Evolutionary conservation across 2,888 invertebrate genomes (phyloP).

Genomic region (Caenorhabditis drosophilae): DNA sequence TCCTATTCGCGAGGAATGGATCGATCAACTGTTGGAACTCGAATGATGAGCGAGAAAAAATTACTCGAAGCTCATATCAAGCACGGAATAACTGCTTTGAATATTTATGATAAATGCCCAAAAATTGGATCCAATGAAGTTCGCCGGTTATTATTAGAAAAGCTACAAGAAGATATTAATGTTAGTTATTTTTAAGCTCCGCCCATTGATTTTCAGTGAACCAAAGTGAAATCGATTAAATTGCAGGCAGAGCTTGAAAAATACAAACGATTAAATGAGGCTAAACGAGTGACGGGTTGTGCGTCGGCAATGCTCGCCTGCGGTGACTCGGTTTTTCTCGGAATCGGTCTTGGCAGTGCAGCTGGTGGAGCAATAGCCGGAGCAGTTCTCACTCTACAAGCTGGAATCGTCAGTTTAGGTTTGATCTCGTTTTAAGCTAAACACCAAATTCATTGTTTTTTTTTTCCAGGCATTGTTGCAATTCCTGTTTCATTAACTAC

Average conservation of each 20-base stretch:
- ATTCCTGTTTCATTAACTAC: slow-evolving; percentile 63
- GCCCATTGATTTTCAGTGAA: too few relatives aligned
- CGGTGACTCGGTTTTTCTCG: slow-evolving; percentile 64
- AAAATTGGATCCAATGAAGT: slow-evolving; percentile 64
- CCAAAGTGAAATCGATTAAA: too few relatives aligned
- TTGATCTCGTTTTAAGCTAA: background rate
- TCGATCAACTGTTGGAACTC: slow-evolving; percentile 54
- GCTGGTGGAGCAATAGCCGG: slow-evolving; percentile 60
- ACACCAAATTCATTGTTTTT: background rate
- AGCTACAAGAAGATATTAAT: slow-evolving; percentile 66
- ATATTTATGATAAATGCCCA: slow-evolving; percentile 63
- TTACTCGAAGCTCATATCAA: slow-evolving; percentile 57
- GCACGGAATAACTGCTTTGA: slow-evolving; percentile 61
- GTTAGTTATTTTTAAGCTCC: slow-evolving; percentile 45
- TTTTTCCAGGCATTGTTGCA: slow-evolving; percentile 61
- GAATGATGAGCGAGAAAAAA: slow-evolving; percentile 66
- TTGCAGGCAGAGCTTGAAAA: slow-evolving; percentile 65
- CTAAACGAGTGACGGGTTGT: slow-evolving; percentile 60
- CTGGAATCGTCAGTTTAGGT: slow-evolving; percentile 62
- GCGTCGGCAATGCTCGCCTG: slow-evolving; percentile 63
- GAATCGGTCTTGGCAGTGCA: slow-evolving; percentile 56
- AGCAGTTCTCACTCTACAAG: slow-evolving; percentile 60
- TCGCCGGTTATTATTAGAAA: slow-evolving; percentile 53
- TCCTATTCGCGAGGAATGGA: slow-evolving; percentile 65
- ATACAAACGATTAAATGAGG: slow-evolving; percentile 65